These are phyloP conservation scores for Melieria omissa DNA, from an alignment of 2,888 invertebrate species.

Conservation along the genomic window DNA sequence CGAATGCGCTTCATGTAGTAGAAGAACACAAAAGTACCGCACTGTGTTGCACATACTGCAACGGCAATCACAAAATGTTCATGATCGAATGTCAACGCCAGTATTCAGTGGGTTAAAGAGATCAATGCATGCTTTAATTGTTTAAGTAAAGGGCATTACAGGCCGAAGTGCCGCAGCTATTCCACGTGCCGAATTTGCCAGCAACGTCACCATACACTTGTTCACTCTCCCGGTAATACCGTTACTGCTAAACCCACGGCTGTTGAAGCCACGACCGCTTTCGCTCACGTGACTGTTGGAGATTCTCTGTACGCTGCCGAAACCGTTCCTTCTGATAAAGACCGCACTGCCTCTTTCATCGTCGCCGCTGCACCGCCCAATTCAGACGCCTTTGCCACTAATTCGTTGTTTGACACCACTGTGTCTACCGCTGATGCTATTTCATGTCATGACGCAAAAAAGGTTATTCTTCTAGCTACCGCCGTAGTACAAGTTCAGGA, in stretches of 20 bases:
- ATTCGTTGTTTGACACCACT: too few species aligned
- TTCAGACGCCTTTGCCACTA: too few species aligned
- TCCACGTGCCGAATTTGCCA: not conserved
- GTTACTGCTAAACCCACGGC: not conserved
- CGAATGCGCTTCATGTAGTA: not conserved
- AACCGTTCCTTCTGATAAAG: too few species aligned
- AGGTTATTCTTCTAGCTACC: not conserved
- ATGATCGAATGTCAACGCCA: not conserved
- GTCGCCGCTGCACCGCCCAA: too few species aligned
- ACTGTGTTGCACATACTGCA: not conserved
- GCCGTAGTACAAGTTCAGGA: slow-evolving; percentile 6
- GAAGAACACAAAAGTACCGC: too few species aligned
- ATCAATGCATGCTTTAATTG: not conserved
- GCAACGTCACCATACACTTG: not conserved
- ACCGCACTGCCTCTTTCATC: too few species aligned
- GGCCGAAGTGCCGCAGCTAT: not conserved
- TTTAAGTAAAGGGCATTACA: not conserved
- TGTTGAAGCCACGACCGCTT: not conserved
- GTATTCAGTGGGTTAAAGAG: not conserved
- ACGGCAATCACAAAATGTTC: not conserved
- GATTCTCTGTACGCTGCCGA: too few species aligned
- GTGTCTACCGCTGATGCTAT: too few species aligned
- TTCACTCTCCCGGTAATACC: not conserved
- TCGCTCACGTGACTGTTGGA: too few species aligned
- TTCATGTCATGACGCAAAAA: too few species aligned